Evolutionary conservation across 2,888 invertebrate species (phyloP).

Genomic region (Andrena dorsata): DNA sequence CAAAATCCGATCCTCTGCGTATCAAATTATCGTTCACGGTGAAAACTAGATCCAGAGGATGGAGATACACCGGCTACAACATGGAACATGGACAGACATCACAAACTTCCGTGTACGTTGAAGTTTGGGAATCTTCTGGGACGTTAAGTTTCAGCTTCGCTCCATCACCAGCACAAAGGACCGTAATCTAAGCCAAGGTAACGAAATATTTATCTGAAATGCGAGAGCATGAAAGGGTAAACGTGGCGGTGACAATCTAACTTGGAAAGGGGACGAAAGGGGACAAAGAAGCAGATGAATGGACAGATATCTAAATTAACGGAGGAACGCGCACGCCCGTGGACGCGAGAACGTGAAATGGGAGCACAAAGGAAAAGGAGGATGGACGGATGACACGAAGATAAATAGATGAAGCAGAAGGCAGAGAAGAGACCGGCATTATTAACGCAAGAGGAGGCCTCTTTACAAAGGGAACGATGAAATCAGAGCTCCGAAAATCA

Average conservation of each 20-base stretch:
- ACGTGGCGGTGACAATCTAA: constrained; percentile 7
- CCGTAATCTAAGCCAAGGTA: neutral
- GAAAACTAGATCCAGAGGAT: neutral
- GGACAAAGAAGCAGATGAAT: neutral
- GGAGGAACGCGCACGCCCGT: constrained; percentile 6
- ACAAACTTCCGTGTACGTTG: neutral
- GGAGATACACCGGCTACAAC: neutral
- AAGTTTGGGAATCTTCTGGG: neutral
- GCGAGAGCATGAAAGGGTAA: neutral
- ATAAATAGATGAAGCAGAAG: constrained; percentile 43
- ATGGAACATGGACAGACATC: neutral
- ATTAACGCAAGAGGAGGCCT: constrained; percentile 72
- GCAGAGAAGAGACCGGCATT: constrained; percentile 61
- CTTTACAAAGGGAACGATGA: constrained; percentile 71
- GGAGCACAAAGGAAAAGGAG: constrained; percentile 35
- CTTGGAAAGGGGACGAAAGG: neutral
- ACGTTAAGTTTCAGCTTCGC: neutral
- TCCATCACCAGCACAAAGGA: neutral
- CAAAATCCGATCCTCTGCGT: neutral
- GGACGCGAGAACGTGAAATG: constrained; percentile 8
- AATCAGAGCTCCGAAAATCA: constrained; percentile 73
- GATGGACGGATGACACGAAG: constrained; percentile 44
- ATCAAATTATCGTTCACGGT: neutral
- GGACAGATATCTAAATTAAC: constrained; percentile 22
- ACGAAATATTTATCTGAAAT: constrained; percentile 8